Evolutionary conservation across 2,888 invertebrate species (phyloP).

Genomic region (Deroplatys truncata): DNA sequence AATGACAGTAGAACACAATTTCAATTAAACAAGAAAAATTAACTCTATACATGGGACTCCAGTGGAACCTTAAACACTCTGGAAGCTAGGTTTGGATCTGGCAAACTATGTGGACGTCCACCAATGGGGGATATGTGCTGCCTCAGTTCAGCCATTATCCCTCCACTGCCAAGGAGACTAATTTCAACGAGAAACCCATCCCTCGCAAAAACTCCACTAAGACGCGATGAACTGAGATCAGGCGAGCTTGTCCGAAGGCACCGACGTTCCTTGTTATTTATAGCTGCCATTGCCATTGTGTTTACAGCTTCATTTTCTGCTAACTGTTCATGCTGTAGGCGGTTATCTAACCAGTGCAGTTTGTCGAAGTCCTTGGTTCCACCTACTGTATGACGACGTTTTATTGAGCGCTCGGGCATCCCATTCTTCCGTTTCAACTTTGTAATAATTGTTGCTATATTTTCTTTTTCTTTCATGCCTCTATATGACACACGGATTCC

Average conservation of each 20-base stretch:
- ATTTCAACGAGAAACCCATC: conserved; percentile 51
- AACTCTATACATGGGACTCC: conserved; percentile 54
- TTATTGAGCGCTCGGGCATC: conserved; percentile 77
- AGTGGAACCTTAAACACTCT: conserved; percentile 54
- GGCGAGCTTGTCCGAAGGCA: conserved; percentile 58
- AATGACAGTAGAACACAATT: too few relatives aligned
- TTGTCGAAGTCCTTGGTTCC: conserved; percentile 84
- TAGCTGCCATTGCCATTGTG: conserved; percentile 10
- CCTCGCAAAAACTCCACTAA: conserved; percentile 33
- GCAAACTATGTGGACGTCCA: conserved; percentile 31
- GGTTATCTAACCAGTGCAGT: conserved; percentile 54
- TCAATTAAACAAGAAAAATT: too few relatives aligned
- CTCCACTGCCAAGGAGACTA: conserved; percentile 43
- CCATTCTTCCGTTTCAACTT: conserved; percentile 64
- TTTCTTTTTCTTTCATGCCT: conserved; percentile 28
- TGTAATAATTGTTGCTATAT: conserved; percentile 52
- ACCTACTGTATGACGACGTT: conserved; percentile 87
- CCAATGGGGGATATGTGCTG: background rate
- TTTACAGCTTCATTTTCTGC: conserved; percentile 28
- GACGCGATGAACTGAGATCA: conserved; percentile 48
- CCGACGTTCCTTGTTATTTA: conserved; percentile 47
- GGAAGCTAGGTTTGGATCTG: conserved; percentile 39
- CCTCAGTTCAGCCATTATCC: conserved; percentile 17
- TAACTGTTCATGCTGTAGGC: conserved; percentile 45
- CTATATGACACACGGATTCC: conserved; percentile 41